Conservation (phyloP, 2,888 invertebrate genomes). For the Latrodectus elegans region DNA sequence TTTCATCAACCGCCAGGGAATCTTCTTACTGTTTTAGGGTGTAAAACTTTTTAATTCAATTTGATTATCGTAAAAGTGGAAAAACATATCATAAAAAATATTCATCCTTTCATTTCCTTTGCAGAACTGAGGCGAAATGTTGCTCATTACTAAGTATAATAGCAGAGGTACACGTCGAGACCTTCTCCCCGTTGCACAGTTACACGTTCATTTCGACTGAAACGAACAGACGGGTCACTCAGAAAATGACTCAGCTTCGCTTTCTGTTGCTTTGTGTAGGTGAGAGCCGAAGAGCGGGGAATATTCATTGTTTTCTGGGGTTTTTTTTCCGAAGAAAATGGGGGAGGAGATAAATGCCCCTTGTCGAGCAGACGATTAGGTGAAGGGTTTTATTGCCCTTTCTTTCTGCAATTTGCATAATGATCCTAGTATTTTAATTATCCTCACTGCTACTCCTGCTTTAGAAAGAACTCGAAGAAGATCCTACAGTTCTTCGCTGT, state of each 20-base stretch:
- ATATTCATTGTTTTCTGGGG: not conserved
- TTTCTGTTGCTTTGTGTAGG: not conserved
- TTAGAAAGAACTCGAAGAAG: slow-evolving; percentile 5
- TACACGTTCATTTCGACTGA: not conserved
- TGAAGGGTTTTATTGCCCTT: slow-evolving; percentile 51
- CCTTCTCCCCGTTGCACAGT: not conserved
- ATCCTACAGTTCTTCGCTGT: not conserved
- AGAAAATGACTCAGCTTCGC: slow-evolving; percentile 37
- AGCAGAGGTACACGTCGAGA: too few species aligned
- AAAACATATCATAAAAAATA: too few species aligned
- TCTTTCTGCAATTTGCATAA: slow-evolving; percentile 62
- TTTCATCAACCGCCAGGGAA: too few species aligned
- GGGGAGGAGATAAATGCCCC: slow-evolving; percentile 44
- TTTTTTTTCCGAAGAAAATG: not conserved
- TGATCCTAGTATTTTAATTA: slow-evolving; percentile 64
- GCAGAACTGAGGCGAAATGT: too few species aligned
- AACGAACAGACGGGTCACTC: slow-evolving; percentile 30
- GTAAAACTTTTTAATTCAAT: too few species aligned
- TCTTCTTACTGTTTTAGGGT: too few species aligned
- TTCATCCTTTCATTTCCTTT: too few species aligned
- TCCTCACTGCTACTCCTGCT: slow-evolving; percentile 19
- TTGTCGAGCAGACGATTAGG: slow-evolving; percentile 60
- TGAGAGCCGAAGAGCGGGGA: not conserved
- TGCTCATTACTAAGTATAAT: too few species aligned
- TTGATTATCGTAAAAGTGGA: too few species aligned